Evolutionary conservation across 2,797 vertebrate genomes (phyloP).

Genomic region (Pteropus rufus): DNA sequence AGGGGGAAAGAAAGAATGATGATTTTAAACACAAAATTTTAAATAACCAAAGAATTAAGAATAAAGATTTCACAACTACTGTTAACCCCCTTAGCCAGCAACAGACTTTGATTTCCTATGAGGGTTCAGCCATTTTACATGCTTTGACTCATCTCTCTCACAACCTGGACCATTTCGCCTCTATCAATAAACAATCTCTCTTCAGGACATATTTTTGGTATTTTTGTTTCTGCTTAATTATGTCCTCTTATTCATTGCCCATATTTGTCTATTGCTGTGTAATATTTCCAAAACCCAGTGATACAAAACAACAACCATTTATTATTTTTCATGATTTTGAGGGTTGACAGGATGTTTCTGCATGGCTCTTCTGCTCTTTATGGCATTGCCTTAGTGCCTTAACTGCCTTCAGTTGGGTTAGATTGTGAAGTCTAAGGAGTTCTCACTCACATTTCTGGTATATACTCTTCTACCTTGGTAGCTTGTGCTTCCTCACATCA

Average conservation of each 20-base stretch:
- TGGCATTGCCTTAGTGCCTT: not conserved
- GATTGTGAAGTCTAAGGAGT: not conserved
- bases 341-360: not conserved
- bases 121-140: not conserved
- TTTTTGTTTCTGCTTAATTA: not conserved
- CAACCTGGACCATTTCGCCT: not conserved
- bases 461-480: too few species aligned
- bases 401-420: not conserved
- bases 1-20: not conserved
- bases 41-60: not conserved
- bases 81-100: not conserved
- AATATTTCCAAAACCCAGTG: not conserved
- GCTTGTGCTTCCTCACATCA: not conserved
- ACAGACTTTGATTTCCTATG: not conserved
- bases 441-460: not conserved
- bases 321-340: not conserved
- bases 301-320: not conserved
- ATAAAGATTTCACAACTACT: not conserved
- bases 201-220: not conserved
- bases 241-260: not conserved
- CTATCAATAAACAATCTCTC: not conserved
- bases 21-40: not conserved
- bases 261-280: not conserved
- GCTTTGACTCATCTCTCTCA: not conserved
- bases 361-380: not conserved